Percentiles rank a stretch among this genome's conserved stretches.
Evolutionary conservation across 2,797 vertebrate species (phyloP).

Genomic region (Muscicapa striata): DNA sequence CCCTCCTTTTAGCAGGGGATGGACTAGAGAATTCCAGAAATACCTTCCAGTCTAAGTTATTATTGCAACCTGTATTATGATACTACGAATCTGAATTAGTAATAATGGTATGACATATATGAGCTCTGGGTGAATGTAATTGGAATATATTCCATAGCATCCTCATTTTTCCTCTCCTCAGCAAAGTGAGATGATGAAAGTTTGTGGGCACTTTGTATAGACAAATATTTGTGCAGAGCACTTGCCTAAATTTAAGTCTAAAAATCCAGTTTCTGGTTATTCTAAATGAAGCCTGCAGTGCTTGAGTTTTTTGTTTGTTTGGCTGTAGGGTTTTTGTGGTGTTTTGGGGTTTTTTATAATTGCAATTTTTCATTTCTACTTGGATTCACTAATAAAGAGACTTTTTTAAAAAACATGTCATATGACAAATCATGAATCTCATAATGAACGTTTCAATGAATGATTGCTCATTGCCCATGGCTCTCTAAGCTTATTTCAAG

Average conservation of each 20-base stretch:
- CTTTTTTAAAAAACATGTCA: not conserved
- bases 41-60: not conserved
- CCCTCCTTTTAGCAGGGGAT: not conserved
- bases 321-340: not conserved
- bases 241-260: not conserved
- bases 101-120: not conserved
- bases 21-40: not conserved
- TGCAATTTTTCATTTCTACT: slow-evolving; percentile 15
- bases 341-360: not conserved
- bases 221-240: not conserved
- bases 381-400: slow-evolving; percentile 12
- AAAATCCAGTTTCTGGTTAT: not conserved
- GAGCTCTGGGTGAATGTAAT: not conserved
- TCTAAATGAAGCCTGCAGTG: not conserved
- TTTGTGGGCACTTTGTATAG: not conserved
- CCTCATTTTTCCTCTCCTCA: not conserved
- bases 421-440: slow-evolving; percentile 1
- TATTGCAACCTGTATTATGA: not conserved
- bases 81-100: not conserved
- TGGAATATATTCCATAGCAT: not conserved
- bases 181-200: not conserved
- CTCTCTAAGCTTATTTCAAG: slow-evolving; percentile 20
- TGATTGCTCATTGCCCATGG: slow-evolving; percentile 38
- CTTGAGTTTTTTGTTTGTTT: not conserved
- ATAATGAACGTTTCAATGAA: not conserved